These are phyloP conservation scores for Arvicanthis niloticus DNA, from an alignment of 2,113 vertebrate species.

Conservation along the genomic window DNA sequence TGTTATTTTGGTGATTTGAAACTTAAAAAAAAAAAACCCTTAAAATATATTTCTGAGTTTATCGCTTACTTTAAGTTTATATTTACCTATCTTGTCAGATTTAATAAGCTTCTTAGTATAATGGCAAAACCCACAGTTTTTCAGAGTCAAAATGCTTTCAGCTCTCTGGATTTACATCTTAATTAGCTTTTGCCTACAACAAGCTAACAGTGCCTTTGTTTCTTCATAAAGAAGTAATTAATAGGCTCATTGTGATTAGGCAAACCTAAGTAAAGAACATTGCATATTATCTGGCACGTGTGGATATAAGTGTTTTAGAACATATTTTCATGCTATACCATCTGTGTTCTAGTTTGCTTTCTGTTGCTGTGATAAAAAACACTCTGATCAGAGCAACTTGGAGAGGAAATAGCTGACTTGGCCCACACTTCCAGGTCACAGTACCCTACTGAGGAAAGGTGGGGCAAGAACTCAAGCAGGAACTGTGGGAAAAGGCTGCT, in stretches of 20 bases:
- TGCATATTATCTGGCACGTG: background rate
- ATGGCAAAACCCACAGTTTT: background rate
- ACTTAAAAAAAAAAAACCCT: background rate
- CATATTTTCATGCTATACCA: background rate
- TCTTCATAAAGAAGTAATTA: slow-evolving; percentile 47
- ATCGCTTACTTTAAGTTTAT: slow-evolving; percentile 47
- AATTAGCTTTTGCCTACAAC: slow-evolving; percentile 45
- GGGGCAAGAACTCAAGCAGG: background rate
- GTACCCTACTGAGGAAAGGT: background rate
- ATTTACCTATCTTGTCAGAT: background rate
- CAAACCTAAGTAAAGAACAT: slow-evolving; percentile 21
- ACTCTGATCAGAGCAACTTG: background rate
- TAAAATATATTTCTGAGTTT: slow-evolving; percentile 6
- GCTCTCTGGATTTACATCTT: slow-evolving; percentile 43
- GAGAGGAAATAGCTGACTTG: too few relatives aligned
- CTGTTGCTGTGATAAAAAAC: background rate
- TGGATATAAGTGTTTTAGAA: slow-evolving; percentile 46
- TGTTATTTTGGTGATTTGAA: slow-evolving; percentile 42
- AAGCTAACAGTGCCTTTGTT: slow-evolving; percentile 48
- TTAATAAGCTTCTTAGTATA: background rate
- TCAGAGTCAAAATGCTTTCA: slow-evolving; percentile 40
- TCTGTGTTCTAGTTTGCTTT: background rate
- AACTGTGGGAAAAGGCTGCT: background rate
- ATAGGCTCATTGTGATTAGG: slow-evolving; percentile 6
- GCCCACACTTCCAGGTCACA: background rate